Conservation (phyloP, 2,888 invertebrate genomes). For the Agrotis clavis region DNA sequence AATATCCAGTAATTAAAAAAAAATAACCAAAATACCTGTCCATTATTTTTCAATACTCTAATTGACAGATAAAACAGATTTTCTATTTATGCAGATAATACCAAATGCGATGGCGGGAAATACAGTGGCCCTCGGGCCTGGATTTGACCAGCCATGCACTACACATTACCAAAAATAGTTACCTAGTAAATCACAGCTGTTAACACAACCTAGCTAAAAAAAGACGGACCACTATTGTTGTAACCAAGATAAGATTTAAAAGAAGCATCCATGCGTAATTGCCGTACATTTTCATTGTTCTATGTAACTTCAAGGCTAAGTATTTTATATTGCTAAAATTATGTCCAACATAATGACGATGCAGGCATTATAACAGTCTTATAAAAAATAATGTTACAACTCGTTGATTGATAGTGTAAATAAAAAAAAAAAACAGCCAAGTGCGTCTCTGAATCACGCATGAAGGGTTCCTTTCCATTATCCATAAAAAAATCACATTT, state of each 20-base stretch:
- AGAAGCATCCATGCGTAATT: constrained; percentile 22
- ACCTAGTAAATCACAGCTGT: constrained; percentile 6
- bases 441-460: not conserved
- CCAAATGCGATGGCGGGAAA: no score
- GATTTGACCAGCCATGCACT: no score
- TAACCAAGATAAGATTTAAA: constrained; percentile 8
- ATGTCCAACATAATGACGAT: constrained; percentile 7
- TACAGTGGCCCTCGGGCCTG: no score
- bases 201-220: not conserved
- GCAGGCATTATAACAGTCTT: not conserved
- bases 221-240: not conserved
- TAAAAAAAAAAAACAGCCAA: not conserved
- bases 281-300: constrained; percentile 33
- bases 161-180: not conserved
- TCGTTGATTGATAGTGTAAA: no score
- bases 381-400: no score
- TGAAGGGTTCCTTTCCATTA: no score
- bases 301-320: constrained; percentile 35
- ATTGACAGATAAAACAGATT: no score
- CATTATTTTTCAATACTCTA: no score
- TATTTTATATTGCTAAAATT: constrained; percentile 29
- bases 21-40: no score
- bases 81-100: no score
- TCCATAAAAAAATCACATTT: no score
- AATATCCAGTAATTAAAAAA: no score